Evolutionary conservation across 2,797 vertebrate species (phyloP), one percentile per base, ranked within the genome.

Genomic region (Streptopelia turtur): DNA sequence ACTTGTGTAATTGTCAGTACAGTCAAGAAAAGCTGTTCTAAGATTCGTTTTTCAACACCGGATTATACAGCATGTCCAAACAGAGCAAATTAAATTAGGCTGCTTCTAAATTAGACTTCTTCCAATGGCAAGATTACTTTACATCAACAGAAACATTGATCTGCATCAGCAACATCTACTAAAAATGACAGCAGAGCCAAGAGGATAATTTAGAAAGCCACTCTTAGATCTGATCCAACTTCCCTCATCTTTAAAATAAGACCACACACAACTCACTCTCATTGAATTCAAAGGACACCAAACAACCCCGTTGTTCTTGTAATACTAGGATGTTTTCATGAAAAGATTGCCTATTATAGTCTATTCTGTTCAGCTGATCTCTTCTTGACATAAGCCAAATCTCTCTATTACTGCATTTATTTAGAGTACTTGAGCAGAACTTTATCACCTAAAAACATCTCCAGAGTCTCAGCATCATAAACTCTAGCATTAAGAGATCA

Each of bases 1-100:
- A 95, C 90, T 91, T 76, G 16, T 52, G 55, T 94, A 96, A 97
- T 94, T 97, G 97, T 96, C 96, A 96, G 93, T 75, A 80, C 30
- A 94, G 87, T 90, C 95, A 96, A 95, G 94, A 94, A 96, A 94
- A 97, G 77, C 90, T 94, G 90, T 95, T 97, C 84, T 47, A 95
- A 96, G 96, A 82, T 94, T 91, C 95, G 85, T 95, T 97, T 97
- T 96, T 96, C 94, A 94, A 88, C 94, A 96, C 94, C 3, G 6
- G 96, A 97, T 97, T 97, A 96, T 65, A 96, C 78, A 94, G 85
- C 95, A 95, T 94, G 83, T 97, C 97, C 92, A 97, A 98, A 98
- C 87, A 97, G 90, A 97, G 91, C 93, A 97, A 98, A 98, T 98
- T 97, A 97, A 97, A 98, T 98, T 97, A 98, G 95, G 90, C 70